phyloP scores from a whole-genome alignment of 2,113 vertebrate genomes.

The Muntiacus reevesi region DNA sequence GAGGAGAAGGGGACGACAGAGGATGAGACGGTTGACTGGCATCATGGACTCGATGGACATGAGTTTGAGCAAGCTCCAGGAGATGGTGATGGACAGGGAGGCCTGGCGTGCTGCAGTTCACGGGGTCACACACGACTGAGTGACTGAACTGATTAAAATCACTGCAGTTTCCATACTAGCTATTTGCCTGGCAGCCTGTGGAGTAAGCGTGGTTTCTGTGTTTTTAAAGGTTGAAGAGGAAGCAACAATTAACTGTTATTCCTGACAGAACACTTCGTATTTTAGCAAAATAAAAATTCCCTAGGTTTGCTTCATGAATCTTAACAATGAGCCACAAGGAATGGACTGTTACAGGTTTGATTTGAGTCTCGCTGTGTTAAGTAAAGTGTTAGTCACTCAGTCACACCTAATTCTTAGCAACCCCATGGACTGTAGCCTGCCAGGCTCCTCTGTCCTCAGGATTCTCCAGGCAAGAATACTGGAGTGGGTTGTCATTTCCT shows the following conservation, averaged over 20 bases:
- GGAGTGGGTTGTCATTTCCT: neutral
- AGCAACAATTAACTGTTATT: neutral
- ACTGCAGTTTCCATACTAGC: neutral
- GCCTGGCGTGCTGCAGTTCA: neutral
- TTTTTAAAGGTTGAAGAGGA: neutral
- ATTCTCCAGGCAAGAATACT: neutral
- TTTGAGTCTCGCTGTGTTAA: neutral
- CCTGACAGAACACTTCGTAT: neutral
- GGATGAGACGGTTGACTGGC: neutral
- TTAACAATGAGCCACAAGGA: too few species aligned
- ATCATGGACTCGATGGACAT: neutral
- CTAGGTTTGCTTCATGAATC: neutral
- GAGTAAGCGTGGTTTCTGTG: neutral
- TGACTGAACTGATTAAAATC: neutral
- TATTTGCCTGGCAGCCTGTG: neutral
- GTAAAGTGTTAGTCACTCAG: neutral
- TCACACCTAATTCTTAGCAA: neutral
- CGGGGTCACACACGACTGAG: neutral
- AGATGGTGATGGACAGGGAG: neutral
- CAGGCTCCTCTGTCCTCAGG: neutral
- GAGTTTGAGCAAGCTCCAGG: neutral
- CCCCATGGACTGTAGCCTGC: neutral
- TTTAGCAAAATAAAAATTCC: neutral
- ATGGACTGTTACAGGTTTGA: fast-evolving
- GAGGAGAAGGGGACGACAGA: neutral